phyloP scores from a whole-genome alignment of 2,113 vertebrate genomes.

The Apteryx owenii region DNA sequence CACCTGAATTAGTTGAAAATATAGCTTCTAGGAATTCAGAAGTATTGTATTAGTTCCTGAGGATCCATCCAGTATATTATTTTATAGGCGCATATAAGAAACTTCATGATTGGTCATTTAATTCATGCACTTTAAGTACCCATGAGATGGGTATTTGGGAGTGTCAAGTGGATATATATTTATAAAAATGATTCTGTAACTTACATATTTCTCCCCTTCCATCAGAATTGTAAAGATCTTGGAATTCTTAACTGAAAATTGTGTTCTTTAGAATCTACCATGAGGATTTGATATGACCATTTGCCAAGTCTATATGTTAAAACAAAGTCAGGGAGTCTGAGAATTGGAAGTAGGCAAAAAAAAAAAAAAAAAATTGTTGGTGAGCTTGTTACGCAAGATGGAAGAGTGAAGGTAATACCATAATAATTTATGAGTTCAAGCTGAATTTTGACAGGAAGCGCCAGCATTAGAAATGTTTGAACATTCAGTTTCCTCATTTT shows the following conservation, averaged over 20 bases:
- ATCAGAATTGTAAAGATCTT: neutral
- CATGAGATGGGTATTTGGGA: neutral
- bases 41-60: neutral
- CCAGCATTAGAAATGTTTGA: neutral
- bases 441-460: no score
- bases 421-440: no score
- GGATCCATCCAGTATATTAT: neutral
- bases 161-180: neutral
- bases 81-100: neutral
- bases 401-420: no score
- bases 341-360: no score
- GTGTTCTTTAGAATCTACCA: neutral
- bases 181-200: neutral
- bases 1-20: neutral
- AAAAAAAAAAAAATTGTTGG: no score
- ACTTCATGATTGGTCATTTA: neutral
- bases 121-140: neutral
- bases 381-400: no score
- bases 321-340: neutral
- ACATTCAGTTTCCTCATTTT: neutral
- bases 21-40: neutral
- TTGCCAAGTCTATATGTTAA: neutral
- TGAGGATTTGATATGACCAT: neutral
- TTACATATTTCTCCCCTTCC: neutral
- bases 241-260: neutral